phyloP scores from a whole-genome alignment of 23 tunicate species.

The Clavelina lepadiformis region DNA sequence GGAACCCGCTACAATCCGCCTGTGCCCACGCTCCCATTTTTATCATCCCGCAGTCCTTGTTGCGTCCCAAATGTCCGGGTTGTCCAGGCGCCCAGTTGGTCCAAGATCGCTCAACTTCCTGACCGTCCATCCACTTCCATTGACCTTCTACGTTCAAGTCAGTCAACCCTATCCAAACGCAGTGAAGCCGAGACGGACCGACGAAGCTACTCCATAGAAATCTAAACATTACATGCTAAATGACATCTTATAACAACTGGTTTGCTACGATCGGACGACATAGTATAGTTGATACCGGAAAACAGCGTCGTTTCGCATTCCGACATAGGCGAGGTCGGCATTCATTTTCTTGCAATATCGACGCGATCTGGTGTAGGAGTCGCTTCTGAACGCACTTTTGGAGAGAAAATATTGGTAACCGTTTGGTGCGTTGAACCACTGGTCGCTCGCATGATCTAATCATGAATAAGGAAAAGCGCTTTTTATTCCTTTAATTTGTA shows the following conservation, averaged over 20 bases:
- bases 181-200: slow-evolving; percentile 29
- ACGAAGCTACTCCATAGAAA: slow-evolving; percentile 37
- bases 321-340: slow-evolving; percentile 38
- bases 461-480: no score
- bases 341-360: slow-evolving; percentile 34
- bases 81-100: slow-evolving; percentile 31
- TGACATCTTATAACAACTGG: background rate
- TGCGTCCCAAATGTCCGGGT: background rate
- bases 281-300: slow-evolving; percentile 24
- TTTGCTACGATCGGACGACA: background rate
- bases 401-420: slow-evolving; percentile 60
- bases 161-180: slow-evolving; percentile 65
- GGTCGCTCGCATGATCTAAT: slow-evolving; percentile 22
- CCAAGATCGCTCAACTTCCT: slow-evolving; percentile 9
- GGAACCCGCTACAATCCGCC: slow-evolving; percentile 17
- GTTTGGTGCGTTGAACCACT: slow-evolving; percentile 68
- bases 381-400: slow-evolving; percentile 24
- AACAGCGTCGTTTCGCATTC: slow-evolving; percentile 32
- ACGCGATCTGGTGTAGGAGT: slow-evolving; percentile 38
- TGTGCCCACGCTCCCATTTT: slow-evolving; percentile 36
- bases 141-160: slow-evolving; percentile 29
- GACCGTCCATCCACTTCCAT: slow-evolving; percentile 58
- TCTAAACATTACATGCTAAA: slow-evolving; percentile 7
- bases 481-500: no score
- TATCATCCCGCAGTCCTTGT: slow-evolving; percentile 44